These are phyloP conservation scores for Cynodonichthys magdalenae DNA, from an alignment of 2,797 vertebrate species.

Conservation along the genomic window DNA sequence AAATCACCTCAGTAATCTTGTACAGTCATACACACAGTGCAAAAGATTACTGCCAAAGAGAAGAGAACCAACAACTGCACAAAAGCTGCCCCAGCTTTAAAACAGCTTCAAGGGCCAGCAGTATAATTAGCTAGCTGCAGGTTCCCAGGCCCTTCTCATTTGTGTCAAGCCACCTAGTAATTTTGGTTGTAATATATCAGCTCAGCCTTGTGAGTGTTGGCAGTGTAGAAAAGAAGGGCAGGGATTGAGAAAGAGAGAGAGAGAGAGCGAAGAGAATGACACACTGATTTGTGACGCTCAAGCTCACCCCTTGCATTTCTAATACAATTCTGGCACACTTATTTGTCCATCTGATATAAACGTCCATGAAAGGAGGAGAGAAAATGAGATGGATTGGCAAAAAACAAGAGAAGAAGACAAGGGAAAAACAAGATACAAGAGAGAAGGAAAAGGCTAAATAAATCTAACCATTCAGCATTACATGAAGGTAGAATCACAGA, in stretches of 20 bases:
- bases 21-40: conserved; percentile 6
- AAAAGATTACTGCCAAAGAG: conserved; percentile 12
- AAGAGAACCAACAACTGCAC: conserved; percentile 38
- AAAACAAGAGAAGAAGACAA: too few species aligned
- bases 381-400: background rate
- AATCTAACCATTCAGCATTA: too few species aligned
- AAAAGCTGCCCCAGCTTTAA: conserved; percentile 64
- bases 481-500: too few species aligned
- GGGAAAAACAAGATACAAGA: too few species aligned
- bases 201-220: conserved; percentile 67
- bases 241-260: conserved; percentile 1
- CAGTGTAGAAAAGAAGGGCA: conserved; percentile 10
- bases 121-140: conserved; percentile 80
- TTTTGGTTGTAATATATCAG: conserved; percentile 78
- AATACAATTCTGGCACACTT: conserved; percentile 69
- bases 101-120: conserved; percentile 55
- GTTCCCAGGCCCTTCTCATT: conserved; percentile 76
- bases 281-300: conserved; percentile 70
- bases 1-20: conserved; percentile 33
- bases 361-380: conserved; percentile 30
- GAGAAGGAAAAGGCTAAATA: too few species aligned
- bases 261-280: background rate
- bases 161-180: conserved; percentile 80
- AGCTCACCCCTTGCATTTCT: conserved; percentile 68
- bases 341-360: conserved; percentile 75